Conservation (phyloP, 1,140 invertebrate species). For the Polyergus mexicanus region DNA sequence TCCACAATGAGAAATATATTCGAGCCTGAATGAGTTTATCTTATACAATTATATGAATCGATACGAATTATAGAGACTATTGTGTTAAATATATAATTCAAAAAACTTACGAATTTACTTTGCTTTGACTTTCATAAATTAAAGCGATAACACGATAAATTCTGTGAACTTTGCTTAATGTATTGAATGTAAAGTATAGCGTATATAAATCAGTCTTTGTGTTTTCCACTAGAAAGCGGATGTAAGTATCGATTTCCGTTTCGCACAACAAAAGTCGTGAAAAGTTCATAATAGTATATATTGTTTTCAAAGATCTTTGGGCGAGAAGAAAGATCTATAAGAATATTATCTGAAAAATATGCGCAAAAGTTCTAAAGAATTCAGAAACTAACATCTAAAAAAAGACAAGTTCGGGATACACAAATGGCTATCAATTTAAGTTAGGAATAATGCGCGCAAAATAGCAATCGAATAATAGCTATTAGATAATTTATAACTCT, state of each 20-base stretch:
- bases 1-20: constrained; percentile 8
- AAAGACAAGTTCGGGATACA: not conserved
- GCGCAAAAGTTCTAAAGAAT: not conserved
- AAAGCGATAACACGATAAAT: constrained; percentile 7
- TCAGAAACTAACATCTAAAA: not conserved
- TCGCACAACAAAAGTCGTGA: not conserved
- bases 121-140: not conserved
- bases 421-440: not conserved
- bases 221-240: not conserved
- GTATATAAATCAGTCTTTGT: not conserved
- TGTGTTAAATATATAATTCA: not conserved
- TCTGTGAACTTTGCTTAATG: constrained; percentile 21
- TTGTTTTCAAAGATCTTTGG: not conserved
- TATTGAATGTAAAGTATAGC: not conserved
- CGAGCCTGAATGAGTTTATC: constrained; percentile 7
- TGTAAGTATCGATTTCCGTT: not conserved
- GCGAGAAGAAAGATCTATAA: not conserved
- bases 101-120: not conserved
- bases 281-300: not conserved
- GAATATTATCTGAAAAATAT: not conserved
- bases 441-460: constrained; percentile 31
- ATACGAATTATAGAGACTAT: constrained; percentile 11
- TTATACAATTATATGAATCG: constrained; percentile 3
- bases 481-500: constrained; percentile 70
- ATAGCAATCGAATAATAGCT: constrained; percentile 56